Percentiles rank a stretch among this genome's conserved stretches.
These are phyloP conservation scores for Tupiocoris notatus DNA, from an alignment of 2,888 invertebrate species.

Conservation along the genomic window DNA sequence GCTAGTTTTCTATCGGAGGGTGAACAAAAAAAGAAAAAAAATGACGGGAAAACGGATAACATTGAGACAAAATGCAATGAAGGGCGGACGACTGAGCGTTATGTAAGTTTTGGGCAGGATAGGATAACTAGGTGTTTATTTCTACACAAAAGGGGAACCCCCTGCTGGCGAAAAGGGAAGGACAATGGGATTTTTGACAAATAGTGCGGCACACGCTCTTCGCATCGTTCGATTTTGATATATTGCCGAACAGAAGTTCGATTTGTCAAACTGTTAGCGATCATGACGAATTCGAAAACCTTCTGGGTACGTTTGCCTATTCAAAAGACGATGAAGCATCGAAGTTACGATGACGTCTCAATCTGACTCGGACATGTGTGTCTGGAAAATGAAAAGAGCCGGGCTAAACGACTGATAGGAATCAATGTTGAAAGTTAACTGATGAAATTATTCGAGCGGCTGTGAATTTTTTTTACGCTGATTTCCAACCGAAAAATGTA, in stretches of 20 bases:
- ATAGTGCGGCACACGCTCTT: constrained; percentile 27
- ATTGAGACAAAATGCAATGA: background rate
- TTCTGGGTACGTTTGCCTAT: background rate
- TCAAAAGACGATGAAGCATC: background rate
- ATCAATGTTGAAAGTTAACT: too few relatives aligned
- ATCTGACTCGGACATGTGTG: constrained; percentile 28
- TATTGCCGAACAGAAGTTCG: constrained; percentile 15
- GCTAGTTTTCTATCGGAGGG: background rate
- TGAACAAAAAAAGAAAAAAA: background rate
- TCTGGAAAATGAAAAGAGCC: background rate
- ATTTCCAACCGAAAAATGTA: too few relatives aligned
- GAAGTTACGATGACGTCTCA: constrained; percentile 15
- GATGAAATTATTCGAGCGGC: too few relatives aligned
- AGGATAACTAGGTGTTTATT: constrained; percentile 38
- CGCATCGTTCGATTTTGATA: constrained; percentile 20
- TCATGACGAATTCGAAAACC: constrained; percentile 35
- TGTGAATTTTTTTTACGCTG: too few relatives aligned
- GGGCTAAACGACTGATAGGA: too few relatives aligned
- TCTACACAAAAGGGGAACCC: constrained; percentile 20
- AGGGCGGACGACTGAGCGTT: constrained; percentile 2
- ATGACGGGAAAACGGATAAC: background rate
- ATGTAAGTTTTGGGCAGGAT: constrained; percentile 27
- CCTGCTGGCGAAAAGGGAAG: background rate
- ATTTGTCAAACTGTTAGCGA: constrained; percentile 35
- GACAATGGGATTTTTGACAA: constrained; percentile 31